A percentile compares a stretch with the other conserved stretches of the same genome.
phyloP scores from a whole-genome alignment of 2,113 vertebrate species.

The Calidris pugnax region DNA sequence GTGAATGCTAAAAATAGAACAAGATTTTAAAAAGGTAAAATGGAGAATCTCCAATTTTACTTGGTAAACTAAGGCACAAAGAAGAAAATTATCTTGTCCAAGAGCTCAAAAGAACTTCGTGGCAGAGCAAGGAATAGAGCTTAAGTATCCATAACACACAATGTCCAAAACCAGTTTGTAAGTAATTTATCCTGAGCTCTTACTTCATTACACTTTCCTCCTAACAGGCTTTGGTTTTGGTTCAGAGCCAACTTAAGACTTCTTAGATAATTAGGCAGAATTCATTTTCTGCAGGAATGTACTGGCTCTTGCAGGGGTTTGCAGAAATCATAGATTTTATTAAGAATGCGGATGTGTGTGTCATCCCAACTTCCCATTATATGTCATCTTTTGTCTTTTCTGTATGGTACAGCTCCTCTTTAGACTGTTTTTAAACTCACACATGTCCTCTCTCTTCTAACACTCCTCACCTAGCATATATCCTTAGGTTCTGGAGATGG shows the following conservation, averaged over 20 bases:
- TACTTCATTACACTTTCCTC: background rate
- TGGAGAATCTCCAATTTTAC: background rate
- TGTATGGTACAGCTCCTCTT: background rate
- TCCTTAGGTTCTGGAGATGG: background rate
- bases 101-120: background rate
- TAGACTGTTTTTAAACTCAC: background rate
- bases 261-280: background rate
- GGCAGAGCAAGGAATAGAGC: background rate
- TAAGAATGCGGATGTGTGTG: rapidly evolving
- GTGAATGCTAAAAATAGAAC: background rate
- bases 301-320: background rate
- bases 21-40: background rate
- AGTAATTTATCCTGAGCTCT: background rate
- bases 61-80: background rate
- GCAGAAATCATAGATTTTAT: background rate
- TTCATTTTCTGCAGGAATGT: background rate
- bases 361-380: background rate
- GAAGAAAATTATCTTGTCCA: background rate
- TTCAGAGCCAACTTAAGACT: background rate
- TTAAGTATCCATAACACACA: background rate
- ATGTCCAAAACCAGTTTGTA: background rate
- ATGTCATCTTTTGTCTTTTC: background rate
- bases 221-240: background rate
- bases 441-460: background rate
- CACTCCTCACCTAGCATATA: background rate